Evolutionary conservation across 1,140 invertebrate species (phyloP), one percentile per base, ranked within the genome.

Genomic region (Solenopsis invicta): DNA sequence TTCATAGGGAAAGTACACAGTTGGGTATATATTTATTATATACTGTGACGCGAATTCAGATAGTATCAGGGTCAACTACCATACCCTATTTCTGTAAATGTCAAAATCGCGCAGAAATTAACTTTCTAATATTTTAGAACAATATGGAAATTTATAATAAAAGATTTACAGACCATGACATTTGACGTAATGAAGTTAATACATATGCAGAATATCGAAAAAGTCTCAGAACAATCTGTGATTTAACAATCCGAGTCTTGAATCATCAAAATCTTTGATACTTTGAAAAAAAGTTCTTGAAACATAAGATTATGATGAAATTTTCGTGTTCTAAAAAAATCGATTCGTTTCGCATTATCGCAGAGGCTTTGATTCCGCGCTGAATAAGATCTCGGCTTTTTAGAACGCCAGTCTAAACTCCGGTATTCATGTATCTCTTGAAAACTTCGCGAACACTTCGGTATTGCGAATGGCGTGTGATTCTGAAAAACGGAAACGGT

Each of bases 1-100:
- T 50, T 84, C 24, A n/a, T 75, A 50, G 54, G 13, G 54, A 84
- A 84, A 84, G 67, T 82, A 74, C n/a, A 67, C 62, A 52, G 52
- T 54, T 81, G 10, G 8, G 1, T 81, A 24, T 61, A 50, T 62
- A 61, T 84, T 29, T 72, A 67, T 29, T 29, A 21, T 29, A 41
- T 78, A 76, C 9, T 29, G n/a, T 54, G 29, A 45, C 10, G 75
- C 59, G 10, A 81, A 34, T 48, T 74, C 0, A 45, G 41, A 48
- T 18, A 29, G 8, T 62, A 52, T 74, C 18, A 41, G 41, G 41
- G 24, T 10, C 16, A 24, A n/a, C 8, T 9, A 21, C 29, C 18
- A 74, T n/a, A 74, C 13, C 24, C 37, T 34, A 4, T 61, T 82
- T 82, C 16, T 45, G 18, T 61, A 61, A 84, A 76, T 16, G 52